phyloP scores from a whole-genome alignment of 2,888 invertebrate genomes.

The Eupithecia dodoneata region DNA sequence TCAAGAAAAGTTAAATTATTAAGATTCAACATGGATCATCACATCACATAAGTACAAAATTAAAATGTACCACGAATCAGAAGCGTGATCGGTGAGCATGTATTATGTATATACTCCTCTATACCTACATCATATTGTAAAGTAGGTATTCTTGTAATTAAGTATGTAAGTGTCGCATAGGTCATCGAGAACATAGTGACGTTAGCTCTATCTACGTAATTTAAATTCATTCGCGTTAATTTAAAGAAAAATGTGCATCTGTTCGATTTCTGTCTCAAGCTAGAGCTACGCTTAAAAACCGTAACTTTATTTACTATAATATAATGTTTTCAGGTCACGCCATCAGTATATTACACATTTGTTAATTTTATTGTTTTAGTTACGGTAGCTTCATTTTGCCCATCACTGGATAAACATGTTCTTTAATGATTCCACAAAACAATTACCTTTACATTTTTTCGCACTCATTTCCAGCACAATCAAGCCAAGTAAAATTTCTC shows the following conservation, averaged over 20 bases:
- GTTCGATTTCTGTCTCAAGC: background rate
- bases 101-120: constrained; percentile 20
- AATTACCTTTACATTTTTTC: constrained; percentile 36
- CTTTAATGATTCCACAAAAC: constrained; percentile 35
- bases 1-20: background rate
- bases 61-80: constrained; percentile 23
- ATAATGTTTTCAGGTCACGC: background rate
- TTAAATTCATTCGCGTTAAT: background rate
- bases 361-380: background rate
- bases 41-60: background rate
- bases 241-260: background rate
- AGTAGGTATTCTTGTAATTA: constrained; percentile 47
- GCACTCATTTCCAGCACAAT: constrained; percentile 41
- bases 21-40: background rate
- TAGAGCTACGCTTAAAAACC: background rate
- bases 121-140: constrained; percentile 33
- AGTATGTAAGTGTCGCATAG: constrained; percentile 74
- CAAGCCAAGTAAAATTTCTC: constrained; percentile 47
- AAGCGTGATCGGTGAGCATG: constrained; percentile 29
- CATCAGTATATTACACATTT: background rate
- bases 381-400: constrained; percentile 7
- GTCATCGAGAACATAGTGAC: constrained; percentile 70
- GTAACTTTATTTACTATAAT: background rate
- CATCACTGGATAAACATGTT: constrained; percentile 14
- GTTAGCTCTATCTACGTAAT: constrained; percentile 33